Evolutionary conservation across 1,140 invertebrate genomes (phyloP), one percentile per base, ranked within the genome.

Genomic region (Lanistes nyassanus): DNA sequence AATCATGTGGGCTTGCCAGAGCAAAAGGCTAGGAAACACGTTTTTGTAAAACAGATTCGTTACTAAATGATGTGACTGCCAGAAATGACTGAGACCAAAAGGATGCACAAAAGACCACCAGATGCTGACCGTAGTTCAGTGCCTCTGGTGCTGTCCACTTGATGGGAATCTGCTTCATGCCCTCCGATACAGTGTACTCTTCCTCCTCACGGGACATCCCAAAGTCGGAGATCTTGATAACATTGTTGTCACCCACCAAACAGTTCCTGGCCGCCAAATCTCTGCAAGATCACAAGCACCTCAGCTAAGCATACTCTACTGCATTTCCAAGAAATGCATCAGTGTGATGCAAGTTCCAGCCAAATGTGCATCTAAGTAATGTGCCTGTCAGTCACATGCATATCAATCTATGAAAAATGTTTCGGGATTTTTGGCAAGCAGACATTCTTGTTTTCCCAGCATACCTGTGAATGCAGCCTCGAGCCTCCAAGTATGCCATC

Each of bases 71-170:
- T 13, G 5, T 0, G 9, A 47, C 5, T 47, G 1, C 1, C 9
- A 29, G 58, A 26, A 60, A 60, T 29, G 9, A 60, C 6, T 60
- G 23, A 11, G 58, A 23, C 58, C 13, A 36, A 29, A 62, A 26
- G 37, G n/a, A n/a, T 72, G 23, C 29, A 55, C 65, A 80, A 62
- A 67, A 68, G 26, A 74, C 51, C 23, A 62, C 19, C 58, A 55
- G 51, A 37, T 21, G 82, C 81, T 71, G 91, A 95, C 96, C 97
- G 90, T 96, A 98, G 90, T 98, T 97, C 23, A 99, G 90, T 34
- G 97, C 97, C 90, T 99, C 97, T 4, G 97, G 97, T 4, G 97
- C 96, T 1, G 97, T 98, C 97, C 97, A 98, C 89, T 98, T 98
- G 64, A 99, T 98, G 0, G 97, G 97, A 86, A 99, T 98, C 91